Evolutionary conservation across 1,140 invertebrate species (phyloP).

Genomic region (Drosophila novamexicana): DNA sequence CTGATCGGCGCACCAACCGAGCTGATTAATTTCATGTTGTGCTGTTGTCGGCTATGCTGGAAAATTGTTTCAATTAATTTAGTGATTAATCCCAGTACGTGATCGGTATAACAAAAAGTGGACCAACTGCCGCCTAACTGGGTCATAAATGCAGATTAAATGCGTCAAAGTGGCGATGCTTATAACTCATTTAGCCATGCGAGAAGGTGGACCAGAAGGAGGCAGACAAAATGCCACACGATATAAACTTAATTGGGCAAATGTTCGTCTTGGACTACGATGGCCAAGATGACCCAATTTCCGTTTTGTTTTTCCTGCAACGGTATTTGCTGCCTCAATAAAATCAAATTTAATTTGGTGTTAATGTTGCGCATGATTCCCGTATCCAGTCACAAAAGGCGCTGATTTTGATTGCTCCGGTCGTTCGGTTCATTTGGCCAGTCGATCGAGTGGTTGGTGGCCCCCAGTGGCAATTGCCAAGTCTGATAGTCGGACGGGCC

Average conservation of each 20-base stretch:
- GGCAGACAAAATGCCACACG: neutral
- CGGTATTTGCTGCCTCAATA: slow-evolving; percentile 28
- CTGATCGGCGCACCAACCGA: slow-evolving; percentile 41
- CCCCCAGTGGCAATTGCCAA: slow-evolving; percentile 23
- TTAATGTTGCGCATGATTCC: slow-evolving; percentile 53
- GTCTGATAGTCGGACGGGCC: slow-evolving; percentile 31
- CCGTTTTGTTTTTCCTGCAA: slow-evolving; percentile 19
- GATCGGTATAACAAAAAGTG: slow-evolving; percentile 50
- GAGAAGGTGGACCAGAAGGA: neutral
- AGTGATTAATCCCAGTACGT: slow-evolving; percentile 79
- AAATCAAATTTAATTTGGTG: slow-evolving; percentile 74
- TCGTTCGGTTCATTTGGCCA: slow-evolving; percentile 14
- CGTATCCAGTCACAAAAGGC: slow-evolving; percentile 60
- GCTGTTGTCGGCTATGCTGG: slow-evolving; percentile 69
- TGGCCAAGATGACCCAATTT: slow-evolving; percentile 69
- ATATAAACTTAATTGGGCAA: slow-evolving; percentile 44
- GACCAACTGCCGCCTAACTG: slow-evolving; percentile 45
- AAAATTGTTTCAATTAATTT: slow-evolving; percentile 82
- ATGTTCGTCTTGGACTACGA: neutral
- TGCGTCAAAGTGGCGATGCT: slow-evolving; percentile 36
- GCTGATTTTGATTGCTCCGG: slow-evolving; percentile 66
- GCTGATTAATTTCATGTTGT: slow-evolving; percentile 72
- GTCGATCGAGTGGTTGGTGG: slow-evolving; percentile 5
- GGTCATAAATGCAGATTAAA: slow-evolving; percentile 68
- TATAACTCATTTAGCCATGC: slow-evolving; percentile 58